Evolutionary conservation across 1,140 invertebrate species (phyloP), one percentile per base, ranked within the genome.

Genomic region (Pogonognathellus flavescens): DNA sequence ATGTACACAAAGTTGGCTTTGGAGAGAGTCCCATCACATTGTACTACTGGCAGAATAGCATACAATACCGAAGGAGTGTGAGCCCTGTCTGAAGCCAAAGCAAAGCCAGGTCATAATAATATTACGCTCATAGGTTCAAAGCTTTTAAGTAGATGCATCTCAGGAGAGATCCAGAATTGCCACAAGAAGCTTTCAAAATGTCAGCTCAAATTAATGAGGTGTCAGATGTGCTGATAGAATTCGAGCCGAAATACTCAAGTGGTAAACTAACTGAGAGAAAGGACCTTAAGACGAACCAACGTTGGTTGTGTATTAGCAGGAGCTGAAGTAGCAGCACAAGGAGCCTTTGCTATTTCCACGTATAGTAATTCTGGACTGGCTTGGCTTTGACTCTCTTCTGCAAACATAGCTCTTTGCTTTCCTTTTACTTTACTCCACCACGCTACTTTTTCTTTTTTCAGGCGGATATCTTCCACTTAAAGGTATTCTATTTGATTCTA

Each of bases 171-270:
- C 52, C 85, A 72, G 76, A 86, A 86, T 86, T 86, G 85, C 85
- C 85, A 86, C 85, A 86, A 86, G 85, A 86, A 86, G 85, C 85
- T 86, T 86, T 86, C 85, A 86, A 86, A 86, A 84, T 86, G 85
- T 84, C 85, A 86, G 80, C 80, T 86, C 85, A 86, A 84, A 86
- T 86, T 86, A 86, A 86, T 86, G 85, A 84, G 82, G 85, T 86
- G 85, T 84, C 85, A 86, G 85, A 86, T 83, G 81, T 86, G 85
- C 55, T 86, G 85, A 86, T 86, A 86, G 85, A 86, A 86, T 86
- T 86, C 70, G 66, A 80, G 66, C 31, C 52, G 81, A 86, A 83
- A 86, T 85, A 80, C 81, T 86, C 84, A 66, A 80, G 70, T 84
- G 83, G 83, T 53, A 80, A 76, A 76, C 70, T 76, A 76, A 76